Evolutionary conservation across 2,888 invertebrate species (phyloP).

Genomic region (Idaea biselata): DNA sequence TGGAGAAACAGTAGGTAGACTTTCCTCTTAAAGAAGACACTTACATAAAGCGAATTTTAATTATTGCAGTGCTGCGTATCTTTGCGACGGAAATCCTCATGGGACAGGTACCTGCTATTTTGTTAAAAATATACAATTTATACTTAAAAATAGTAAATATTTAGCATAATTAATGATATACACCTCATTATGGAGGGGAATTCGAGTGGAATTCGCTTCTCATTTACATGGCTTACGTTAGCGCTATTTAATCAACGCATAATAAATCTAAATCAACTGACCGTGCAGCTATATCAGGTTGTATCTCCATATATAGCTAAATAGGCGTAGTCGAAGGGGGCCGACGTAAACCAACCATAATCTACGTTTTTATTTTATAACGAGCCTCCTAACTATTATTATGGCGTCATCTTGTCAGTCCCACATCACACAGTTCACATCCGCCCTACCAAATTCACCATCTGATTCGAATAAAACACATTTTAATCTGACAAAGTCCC

Average conservation of each 20-base stretch:
- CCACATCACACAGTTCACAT: slow-evolving; percentile 64
- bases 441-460: slow-evolving; percentile 65
- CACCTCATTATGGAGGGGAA: slow-evolving; percentile 6
- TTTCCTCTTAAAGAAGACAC: too few relatives aligned
- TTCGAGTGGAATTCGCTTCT: slow-evolving; percentile 19
- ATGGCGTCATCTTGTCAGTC: slow-evolving; percentile 74
- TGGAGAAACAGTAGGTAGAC: too few relatives aligned
- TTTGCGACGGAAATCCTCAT: background rate
- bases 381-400: slow-evolving; percentile 73
- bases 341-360: slow-evolving; percentile 65
- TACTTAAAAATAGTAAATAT: background rate
- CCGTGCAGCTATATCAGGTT: slow-evolving; percentile 40
- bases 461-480: slow-evolving; percentile 56
- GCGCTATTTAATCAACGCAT: slow-evolving; percentile 29
- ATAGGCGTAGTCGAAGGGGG: slow-evolving; percentile 67
- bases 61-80: background rate
- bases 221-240: slow-evolving; percentile 25
- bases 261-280: slow-evolving; percentile 38
- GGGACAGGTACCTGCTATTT: slow-evolving; percentile 4
- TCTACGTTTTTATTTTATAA: slow-evolving; percentile 74
- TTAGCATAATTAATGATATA: slow-evolving; percentile 8
- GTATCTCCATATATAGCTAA: slow-evolving; percentile 49
- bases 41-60: slow-evolving; percentile 3
- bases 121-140: slow-evolving; percentile 14
- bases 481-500: slow-evolving; percentile 48